Percentiles rank a stretch among this genome's conserved stretches.
Conservation (phyloP, 2,113 vertebrate species). For the Apodemus speciosus region DNA sequence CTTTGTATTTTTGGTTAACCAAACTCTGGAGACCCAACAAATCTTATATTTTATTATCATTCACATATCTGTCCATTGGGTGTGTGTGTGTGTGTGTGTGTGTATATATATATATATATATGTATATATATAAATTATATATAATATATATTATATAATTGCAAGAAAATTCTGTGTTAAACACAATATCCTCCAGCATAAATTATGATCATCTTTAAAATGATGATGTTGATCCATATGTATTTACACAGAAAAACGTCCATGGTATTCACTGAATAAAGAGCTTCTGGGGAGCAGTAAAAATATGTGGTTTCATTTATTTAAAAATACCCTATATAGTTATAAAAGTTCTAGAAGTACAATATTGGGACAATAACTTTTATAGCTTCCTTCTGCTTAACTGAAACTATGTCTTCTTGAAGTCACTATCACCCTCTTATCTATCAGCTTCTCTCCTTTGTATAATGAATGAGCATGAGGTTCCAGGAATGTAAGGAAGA, state of each 20-base stretch:
- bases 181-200: neutral
- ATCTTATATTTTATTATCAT: constrained; percentile 1
- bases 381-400: neutral
- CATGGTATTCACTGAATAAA: constrained; percentile 26
- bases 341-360: constrained; percentile 11
- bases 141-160: neutral
- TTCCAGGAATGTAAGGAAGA: neutral
- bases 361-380: neutral
- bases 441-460: neutral
- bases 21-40: constrained; percentile 3
- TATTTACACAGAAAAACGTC: constrained; percentile 12
- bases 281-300: neutral
- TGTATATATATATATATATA: neutral
- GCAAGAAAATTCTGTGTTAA: neutral
- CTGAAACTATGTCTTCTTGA: neutral
- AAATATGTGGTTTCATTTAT: neutral
- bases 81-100: too few species aligned
- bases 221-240: neutral
- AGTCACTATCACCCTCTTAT: too few species aligned
- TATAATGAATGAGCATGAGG: neutral
- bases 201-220: constrained; percentile 33
- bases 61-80: constrained; percentile 9
- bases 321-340: neutral
- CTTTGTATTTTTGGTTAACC: neutral
- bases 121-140: too few species aligned